Evolutionary conservation across 2,113 vertebrate genomes (phyloP).

Genomic region (Ailurus styani): DNA sequence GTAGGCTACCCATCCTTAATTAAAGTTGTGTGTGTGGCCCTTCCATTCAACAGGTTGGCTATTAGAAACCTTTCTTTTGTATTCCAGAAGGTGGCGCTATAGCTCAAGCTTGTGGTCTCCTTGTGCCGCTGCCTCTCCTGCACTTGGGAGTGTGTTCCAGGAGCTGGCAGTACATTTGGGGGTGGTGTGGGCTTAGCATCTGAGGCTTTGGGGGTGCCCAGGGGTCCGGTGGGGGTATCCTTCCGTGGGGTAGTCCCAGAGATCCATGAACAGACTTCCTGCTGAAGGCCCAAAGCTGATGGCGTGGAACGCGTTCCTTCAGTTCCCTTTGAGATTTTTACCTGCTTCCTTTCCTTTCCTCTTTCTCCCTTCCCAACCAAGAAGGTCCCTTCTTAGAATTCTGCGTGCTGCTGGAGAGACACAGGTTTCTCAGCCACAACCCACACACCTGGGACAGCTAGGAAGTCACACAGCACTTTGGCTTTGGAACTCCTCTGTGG

Average conservation of each 20-base stretch:
- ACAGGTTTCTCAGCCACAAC: background rate
- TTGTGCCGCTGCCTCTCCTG: fast-evolving
- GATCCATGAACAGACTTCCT: background rate
- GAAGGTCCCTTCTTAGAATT: background rate
- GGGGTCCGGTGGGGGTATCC: background rate
- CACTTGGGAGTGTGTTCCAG: background rate
- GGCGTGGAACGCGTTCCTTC: background rate
- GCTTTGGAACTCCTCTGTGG: background rate
- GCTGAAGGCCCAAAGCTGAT: background rate
- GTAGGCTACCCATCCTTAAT: background rate
- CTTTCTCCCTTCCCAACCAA: background rate
- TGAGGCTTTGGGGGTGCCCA: background rate
- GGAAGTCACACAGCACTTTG: too few species aligned
- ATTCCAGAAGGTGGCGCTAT: background rate
- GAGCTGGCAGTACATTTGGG: fast-evolving
- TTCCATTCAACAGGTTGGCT: background rate
- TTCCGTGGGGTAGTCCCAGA: background rate
- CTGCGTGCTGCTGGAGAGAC: background rate
- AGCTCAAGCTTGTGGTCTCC: background rate
- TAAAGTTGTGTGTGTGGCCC: background rate
- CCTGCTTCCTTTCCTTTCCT: background rate
- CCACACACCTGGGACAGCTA: background rate
- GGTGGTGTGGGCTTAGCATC: background rate
- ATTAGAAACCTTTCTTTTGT: background rate
- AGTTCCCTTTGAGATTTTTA: background rate